Conservation (phyloP, 2,113 vertebrate genomes). For the Pedionomus torquatus region DNA sequence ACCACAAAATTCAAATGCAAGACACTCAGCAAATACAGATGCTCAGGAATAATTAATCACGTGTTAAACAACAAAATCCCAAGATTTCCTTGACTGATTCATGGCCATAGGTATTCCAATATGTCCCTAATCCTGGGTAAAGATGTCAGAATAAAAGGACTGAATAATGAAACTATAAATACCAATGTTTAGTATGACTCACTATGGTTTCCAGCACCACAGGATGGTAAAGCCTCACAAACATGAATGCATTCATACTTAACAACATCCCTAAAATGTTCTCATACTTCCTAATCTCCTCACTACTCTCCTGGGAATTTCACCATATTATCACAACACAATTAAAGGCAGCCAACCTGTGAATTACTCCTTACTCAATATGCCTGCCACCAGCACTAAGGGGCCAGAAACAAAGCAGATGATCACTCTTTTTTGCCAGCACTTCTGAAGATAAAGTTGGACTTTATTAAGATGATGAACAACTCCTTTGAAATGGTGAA, state of each 20-base stretch:
- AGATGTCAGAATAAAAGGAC: not conserved
- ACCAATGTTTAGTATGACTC: not conserved
- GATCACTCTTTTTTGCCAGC: not conserved
- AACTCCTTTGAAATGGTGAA: not conserved
- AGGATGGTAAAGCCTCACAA: not conserved
- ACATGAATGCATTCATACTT: not conserved
- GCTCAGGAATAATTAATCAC: not conserved
- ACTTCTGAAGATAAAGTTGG: not conserved
- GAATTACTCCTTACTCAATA: not conserved
- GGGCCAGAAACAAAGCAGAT: not conserved
- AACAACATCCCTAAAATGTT: not conserved
- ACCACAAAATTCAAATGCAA: not conserved
- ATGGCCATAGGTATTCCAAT: not conserved
- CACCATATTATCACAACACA: fast-evolving
- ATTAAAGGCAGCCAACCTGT: not conserved
- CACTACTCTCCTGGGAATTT: not conserved
- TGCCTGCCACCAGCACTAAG: not conserved
- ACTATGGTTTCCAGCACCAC: not conserved
- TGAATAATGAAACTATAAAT: not conserved
- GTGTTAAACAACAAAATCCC: not conserved
- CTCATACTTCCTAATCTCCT: not conserved
- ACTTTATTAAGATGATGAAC: not conserved
- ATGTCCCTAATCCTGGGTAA: not conserved
- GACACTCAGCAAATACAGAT: not conserved
- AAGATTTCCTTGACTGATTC: not conserved